A percentile compares a stretch with the other conserved stretches of the same genome.
Conservation (phyloP, 2,797 vertebrate species). For the Sebastes matsubarae region DNA sequence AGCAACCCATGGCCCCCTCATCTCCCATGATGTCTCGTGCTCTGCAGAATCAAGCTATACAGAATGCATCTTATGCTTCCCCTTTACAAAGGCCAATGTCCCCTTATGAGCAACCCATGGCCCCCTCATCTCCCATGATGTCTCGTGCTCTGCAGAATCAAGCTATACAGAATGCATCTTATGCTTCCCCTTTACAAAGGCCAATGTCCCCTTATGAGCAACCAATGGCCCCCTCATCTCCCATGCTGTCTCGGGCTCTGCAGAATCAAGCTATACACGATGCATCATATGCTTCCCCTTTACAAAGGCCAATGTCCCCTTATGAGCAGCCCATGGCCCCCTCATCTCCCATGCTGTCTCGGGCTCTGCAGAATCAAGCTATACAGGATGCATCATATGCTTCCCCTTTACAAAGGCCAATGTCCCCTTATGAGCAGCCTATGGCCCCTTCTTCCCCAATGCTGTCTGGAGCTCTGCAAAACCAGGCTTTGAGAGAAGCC, state of each 20-base stretch:
- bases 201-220: constrained; percentile 30
- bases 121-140: constrained; percentile 39
- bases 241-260: constrained; percentile 56
- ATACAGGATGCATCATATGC: constrained; percentile 30
- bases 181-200: constrained; percentile 45
- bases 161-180: constrained; percentile 50
- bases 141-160: constrained; percentile 58
- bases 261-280: constrained; percentile 63
- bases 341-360: constrained; percentile 49
- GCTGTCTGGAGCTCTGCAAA: constrained; percentile 71
- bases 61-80: constrained; percentile 48
- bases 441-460: constrained; percentile 60
- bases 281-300: constrained; percentile 41
- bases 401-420: constrained; percentile 62
- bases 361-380: not conserved
- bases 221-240: constrained; percentile 42
- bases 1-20: constrained; percentile 15
- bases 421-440: constrained; percentile 55
- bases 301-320: constrained; percentile 41
- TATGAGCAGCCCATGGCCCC: not conserved
- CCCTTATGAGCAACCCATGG: constrained; percentile 20
- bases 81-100: constrained; percentile 30
- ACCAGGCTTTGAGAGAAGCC: constrained; percentile 67
- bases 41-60: constrained; percentile 58
- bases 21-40: constrained; percentile 49